phyloP scores from a whole-genome alignment of 2,113 vertebrate species.

The Dasyprocta punctata region DNA sequence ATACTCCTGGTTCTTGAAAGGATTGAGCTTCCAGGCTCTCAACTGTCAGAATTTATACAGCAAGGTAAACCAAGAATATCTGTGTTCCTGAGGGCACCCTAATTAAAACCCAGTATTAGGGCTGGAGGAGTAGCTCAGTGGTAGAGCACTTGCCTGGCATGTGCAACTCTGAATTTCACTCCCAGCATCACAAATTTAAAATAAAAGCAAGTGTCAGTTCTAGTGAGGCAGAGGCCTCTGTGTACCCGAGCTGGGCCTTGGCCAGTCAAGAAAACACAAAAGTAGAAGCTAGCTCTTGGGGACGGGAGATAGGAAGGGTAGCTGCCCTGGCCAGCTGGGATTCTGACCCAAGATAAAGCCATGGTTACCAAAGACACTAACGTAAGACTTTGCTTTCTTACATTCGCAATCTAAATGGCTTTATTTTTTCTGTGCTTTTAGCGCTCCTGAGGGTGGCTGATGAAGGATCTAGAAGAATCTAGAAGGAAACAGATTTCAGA shows the following conservation, averaged over 20 bases:
- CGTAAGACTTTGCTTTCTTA: background rate
- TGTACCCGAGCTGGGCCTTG: background rate
- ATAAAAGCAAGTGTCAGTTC: background rate
- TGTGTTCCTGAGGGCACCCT: background rate
- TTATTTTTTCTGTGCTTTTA: background rate
- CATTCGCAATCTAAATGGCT: background rate
- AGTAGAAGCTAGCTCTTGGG: background rate
- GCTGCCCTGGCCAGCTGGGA: background rate
- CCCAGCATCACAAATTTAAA: background rate
- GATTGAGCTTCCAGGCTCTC: background rate
- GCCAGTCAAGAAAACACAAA: background rate
- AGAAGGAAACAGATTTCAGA: constrained; percentile 14
- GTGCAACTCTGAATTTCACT: background rate
- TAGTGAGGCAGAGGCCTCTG: background rate
- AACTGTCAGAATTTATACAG: background rate
- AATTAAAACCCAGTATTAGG: background rate
- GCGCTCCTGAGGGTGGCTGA: background rate
- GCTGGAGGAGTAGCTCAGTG: background rate
- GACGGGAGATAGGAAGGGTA: background rate
- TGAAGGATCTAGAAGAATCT: background rate
- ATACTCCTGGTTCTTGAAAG: background rate
- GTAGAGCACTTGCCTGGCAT: background rate
- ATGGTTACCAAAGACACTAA: background rate
- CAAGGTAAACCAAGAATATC: background rate
- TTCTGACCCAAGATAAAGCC: background rate